A percentile compares a stretch with the other conserved stretches of the same genome.
Evolutionary conservation across 2,888 invertebrate species (phyloP).

Genomic region (Athalia cordata): DNA sequence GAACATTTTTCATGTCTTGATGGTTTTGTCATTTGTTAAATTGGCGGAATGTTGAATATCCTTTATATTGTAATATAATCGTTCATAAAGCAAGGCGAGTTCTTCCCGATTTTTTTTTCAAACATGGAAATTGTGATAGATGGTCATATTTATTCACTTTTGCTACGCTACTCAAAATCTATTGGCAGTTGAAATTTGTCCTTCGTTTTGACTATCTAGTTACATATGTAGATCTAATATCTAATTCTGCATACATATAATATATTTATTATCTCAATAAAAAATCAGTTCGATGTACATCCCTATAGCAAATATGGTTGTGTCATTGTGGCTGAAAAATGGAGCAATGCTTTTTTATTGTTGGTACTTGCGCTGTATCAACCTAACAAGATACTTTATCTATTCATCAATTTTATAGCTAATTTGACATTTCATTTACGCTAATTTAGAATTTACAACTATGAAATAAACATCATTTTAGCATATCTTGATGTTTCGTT

Average conservation of each 20-base stretch:
- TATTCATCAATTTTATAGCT: constrained; percentile 46
- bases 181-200: constrained; percentile 32
- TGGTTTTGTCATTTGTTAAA: constrained; percentile 8
- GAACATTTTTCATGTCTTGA: background rate
- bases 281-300: constrained; percentile 59
- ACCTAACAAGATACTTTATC: constrained; percentile 45
- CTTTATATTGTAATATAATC: constrained; percentile 5
- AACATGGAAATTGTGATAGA: background rate
- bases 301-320: constrained; percentile 50
- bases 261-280: constrained; percentile 49
- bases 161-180: background rate
- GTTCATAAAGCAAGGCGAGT: background rate
- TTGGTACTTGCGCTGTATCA: constrained; percentile 49
- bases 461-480: constrained; percentile 49
- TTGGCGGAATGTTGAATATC: constrained; percentile 16
- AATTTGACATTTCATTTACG: constrained; percentile 46
- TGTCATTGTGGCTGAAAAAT: constrained; percentile 50
- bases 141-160: constrained; percentile 7
- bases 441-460: constrained; percentile 50
- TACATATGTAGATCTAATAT: constrained; percentile 39
- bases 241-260: constrained; percentile 38
- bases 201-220: constrained; percentile 27
- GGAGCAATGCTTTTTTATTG: constrained; percentile 52
- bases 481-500: constrained; percentile 46
- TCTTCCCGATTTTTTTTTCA: background rate